Conservation (phyloP, 2,797 vertebrate species). For the Mormyrus proboscirostris region DNA sequence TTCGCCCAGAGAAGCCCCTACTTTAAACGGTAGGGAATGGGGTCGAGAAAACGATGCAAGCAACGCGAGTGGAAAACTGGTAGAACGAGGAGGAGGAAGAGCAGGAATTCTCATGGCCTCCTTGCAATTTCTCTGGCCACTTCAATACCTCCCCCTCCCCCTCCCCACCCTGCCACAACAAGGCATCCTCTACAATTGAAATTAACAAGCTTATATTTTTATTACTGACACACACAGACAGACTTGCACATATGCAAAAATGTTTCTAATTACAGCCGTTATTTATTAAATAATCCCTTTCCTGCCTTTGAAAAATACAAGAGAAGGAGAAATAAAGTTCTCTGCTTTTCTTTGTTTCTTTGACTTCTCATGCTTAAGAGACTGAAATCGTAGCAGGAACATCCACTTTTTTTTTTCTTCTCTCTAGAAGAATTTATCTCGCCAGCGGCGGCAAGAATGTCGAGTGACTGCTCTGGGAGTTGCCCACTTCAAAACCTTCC, state of each 20-base stretch:
- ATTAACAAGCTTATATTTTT: constrained; percentile 73
- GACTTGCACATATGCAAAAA: constrained; percentile 25
- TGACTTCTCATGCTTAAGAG: not conserved
- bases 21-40: constrained; percentile 40
- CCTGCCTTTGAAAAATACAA: constrained; percentile 18
- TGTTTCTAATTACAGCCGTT: constrained; percentile 21
- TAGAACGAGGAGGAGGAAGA: constrained; percentile 46
- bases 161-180: constrained; percentile 63
- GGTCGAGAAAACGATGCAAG: constrained; percentile 23
- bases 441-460: constrained; percentile 51
- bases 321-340: not conserved
- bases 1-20: not conserved
- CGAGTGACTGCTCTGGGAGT: constrained; percentile 32
- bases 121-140: constrained; percentile 60
- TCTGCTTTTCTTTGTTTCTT: not conserved
- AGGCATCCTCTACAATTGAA: constrained; percentile 60
- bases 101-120: constrained; percentile 59
- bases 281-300: constrained; percentile 12
- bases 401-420: constrained; percentile 25
- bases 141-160: constrained; percentile 53
- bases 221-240: constrained; percentile 54
- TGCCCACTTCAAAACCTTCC: constrained; percentile 36
- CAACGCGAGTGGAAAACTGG: constrained; percentile 43
- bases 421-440: constrained; percentile 50
- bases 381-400: constrained; percentile 41